phyloP scores from a whole-genome alignment of 2,888 invertebrate species.

The Thelaira solivaga region DNA sequence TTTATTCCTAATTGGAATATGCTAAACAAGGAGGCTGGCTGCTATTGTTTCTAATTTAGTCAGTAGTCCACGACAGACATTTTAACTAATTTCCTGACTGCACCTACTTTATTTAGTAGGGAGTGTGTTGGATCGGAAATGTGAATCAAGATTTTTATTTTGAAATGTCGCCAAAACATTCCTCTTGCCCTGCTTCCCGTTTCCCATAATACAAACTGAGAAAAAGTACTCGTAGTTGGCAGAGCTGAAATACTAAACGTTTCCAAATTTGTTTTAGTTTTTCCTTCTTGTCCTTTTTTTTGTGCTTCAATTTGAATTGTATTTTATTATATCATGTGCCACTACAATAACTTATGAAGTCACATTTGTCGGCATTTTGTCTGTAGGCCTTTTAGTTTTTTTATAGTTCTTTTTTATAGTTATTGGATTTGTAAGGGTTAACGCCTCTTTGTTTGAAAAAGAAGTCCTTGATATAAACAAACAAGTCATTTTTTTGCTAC shows the following conservation, averaged over 20 bases:
- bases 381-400: conserved; percentile 13
- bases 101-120: background rate
- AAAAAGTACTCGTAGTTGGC: background rate
- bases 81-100: conserved; percentile 27
- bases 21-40: conserved; percentile 1
- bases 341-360: conserved; percentile 29
- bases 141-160: background rate
- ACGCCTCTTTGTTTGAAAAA: conserved; percentile 35
- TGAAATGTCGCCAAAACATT: conserved; percentile 17
- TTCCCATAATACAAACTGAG: background rate
- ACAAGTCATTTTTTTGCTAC: background rate
- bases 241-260: background rate
- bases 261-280: conserved; percentile 7
- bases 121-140: background rate
- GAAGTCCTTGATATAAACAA: conserved; percentile 12
- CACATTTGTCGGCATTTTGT: conserved; percentile 51
- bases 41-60: conserved; percentile 33
- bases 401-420: background rate
- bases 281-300: background rate
- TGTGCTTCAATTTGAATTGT: too few relatives aligned
- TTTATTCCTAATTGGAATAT: too few relatives aligned
- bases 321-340: background rate
- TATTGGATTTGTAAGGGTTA: conserved; percentile 25
- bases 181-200: background rate
- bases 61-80: conserved; percentile 48